Percentiles rank a stretch among this genome's conserved stretches.
Conservation (phyloP, 2,888 invertebrate species). For the Tenodera sinensis region DNA sequence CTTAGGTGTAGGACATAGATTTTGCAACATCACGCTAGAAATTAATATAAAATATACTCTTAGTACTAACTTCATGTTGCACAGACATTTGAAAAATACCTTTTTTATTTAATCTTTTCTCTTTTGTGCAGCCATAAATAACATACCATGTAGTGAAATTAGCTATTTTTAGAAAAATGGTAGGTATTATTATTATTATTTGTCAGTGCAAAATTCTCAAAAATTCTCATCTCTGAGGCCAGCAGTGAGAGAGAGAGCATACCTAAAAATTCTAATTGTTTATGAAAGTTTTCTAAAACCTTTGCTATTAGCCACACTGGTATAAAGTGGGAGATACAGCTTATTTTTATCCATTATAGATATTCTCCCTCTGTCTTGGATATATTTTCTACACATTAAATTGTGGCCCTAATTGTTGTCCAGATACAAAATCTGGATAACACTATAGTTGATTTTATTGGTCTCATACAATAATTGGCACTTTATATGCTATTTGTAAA, state of each 20-base stretch:
- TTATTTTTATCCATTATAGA: background rate
- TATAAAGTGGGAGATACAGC: background rate
- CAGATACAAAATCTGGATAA: background rate
- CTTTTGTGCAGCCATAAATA: background rate
- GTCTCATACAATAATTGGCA: background rate
- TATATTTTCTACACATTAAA: background rate
- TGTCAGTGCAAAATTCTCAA: background rate
- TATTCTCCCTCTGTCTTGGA: background rate
- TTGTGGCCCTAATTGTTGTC: background rate
- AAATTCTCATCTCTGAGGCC: background rate
- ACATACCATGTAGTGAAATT: background rate
- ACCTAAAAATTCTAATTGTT: background rate
- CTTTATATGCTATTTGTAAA: background rate
- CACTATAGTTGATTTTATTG: background rate
- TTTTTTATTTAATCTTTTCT: background rate
- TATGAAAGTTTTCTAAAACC: background rate
- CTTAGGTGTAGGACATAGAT: no score
- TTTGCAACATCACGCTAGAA: no score
- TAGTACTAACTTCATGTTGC: background rate
- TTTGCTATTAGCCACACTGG: background rate
- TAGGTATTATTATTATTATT: background rate
- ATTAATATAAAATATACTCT: background rate
- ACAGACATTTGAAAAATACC: background rate
- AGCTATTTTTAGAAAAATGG: background rate
- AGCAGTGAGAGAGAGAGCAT: background rate